Evolutionary conservation across 2,888 invertebrate genomes (phyloP).

Genomic region (Lasioglossum oenotherae): DNA sequence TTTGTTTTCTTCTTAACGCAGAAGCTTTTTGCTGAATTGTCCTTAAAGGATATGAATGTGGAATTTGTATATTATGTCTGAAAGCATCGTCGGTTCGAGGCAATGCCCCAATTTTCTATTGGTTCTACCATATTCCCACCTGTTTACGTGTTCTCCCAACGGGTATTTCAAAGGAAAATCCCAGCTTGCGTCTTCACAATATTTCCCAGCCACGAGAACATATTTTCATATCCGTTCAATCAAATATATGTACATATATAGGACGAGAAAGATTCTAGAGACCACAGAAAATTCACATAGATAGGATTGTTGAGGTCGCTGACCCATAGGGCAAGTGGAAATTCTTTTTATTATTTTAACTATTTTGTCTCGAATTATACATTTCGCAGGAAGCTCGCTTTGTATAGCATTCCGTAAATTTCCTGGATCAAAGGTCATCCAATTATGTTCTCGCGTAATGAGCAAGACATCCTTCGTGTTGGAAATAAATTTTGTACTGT

Average conservation of each 20-base stretch:
- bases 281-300: not conserved
- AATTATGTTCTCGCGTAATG: too few species aligned
- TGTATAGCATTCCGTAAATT: too few species aligned
- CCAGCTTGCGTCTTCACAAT: conserved; percentile 3
- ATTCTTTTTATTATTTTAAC: not conserved
- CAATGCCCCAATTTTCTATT: not conserved
- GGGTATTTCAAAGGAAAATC: conserved; percentile 10
- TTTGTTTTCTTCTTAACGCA: not conserved
- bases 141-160: not conserved
- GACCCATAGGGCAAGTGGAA: not conserved
- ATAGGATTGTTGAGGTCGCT: not conserved
- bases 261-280: not conserved
- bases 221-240: conserved; percentile 1
- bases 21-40: not conserved
- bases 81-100: not conserved
- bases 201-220: not conserved
- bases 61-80: not conserved
- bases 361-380: too few species aligned
- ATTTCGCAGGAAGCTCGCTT: too few species aligned
- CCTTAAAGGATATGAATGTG: not conserved
- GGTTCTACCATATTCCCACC: not conserved
- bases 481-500: too few species aligned
- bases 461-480: too few species aligned
- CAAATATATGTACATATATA: not conserved
- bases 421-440: too few species aligned